Evolutionary conservation across 1,140 invertebrate species (phyloP).

Genomic region (Listronotus oregonensis): DNA sequence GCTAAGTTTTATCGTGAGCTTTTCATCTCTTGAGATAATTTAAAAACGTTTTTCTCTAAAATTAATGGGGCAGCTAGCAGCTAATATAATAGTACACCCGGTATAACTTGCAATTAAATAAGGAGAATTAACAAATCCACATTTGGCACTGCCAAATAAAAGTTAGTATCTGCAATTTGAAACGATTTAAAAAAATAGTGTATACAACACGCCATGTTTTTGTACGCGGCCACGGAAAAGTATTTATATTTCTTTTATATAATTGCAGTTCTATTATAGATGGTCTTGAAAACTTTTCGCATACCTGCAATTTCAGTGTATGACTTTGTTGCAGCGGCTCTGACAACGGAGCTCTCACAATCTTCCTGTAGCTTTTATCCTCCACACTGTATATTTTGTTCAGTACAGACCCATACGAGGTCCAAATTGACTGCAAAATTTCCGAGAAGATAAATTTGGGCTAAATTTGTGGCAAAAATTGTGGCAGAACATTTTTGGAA

Average conservation of each 20-base stretch:
- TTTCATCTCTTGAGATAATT: too few relatives aligned
- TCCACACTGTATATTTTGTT: slow-evolving; percentile 40
- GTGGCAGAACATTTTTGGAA: slow-evolving; percentile 11
- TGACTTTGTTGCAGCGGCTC: slow-evolving; percentile 56
- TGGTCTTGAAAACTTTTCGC: slow-evolving; percentile 53
- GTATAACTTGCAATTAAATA: too few relatives aligned
- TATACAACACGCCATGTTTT: background rate
- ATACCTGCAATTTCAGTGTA: slow-evolving; percentile 53
- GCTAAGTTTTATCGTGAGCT: too few relatives aligned
- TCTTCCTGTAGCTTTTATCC: slow-evolving; percentile 48
- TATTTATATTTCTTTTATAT: slow-evolving; percentile 32
- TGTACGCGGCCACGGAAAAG: slow-evolving; percentile 5
- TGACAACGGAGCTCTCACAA: slow-evolving; percentile 53
- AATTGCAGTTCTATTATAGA: slow-evolving; percentile 56
- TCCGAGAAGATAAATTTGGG: background rate
- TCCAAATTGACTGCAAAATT: slow-evolving; percentile 38
- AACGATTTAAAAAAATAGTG: background rate
- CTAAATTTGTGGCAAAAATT: slow-evolving; percentile 2
- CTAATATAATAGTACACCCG: too few relatives aligned
- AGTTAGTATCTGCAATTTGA: too few relatives aligned
- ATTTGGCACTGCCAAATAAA: too few relatives aligned
- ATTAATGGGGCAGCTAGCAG: too few relatives aligned
- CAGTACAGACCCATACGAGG: slow-evolving; percentile 41
- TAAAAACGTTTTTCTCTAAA: too few relatives aligned
- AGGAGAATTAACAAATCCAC: too few relatives aligned